Base-by-base conservation (phyloP, 2,888 invertebrate species). In the Belgica antarctica region DNA sequence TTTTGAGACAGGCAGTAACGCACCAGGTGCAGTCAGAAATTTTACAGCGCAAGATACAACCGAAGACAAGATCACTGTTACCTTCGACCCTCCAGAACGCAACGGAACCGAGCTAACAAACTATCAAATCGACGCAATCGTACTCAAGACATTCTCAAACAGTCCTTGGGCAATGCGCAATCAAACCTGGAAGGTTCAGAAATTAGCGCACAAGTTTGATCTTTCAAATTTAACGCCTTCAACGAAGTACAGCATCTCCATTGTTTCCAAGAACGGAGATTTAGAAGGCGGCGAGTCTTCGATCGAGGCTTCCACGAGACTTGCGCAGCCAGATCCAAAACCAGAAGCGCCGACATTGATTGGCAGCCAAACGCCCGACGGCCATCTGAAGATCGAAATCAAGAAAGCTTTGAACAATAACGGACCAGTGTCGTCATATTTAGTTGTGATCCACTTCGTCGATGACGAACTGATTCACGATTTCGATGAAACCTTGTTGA, bases 351-450 rank as follows among this genome's bases (percentile, higher is more conserved):
- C 94, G 24, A 81, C 82, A 74, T 82, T 93, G 17, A 74, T 87
- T 10, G 83, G 84, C 61, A n/a, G 12, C 15, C 15, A 22, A 25
- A 83, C 84, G 71, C 83, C 82, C 17, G 84, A 85, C 5, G 83
- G 83, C 10, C 85, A 84, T 68, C 86, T 92, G 75, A 83, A 83
- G 0, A 83, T 94, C 3, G 83, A 84, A 73, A 82, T 94, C 28
- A 83, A 85, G 8, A 83, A 87, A 72, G 86, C 88, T 0, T 82
- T 81, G 65, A 90, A 92, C 78, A 85, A 88, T 52, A 89, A 89
- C 76, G 94, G 94, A 0, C 94, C 94, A 0, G 82, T 94, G 0
- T 85, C 85, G 15, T 84, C 85, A 74, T 90, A 94, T 75, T 84
- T 88, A 75, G 81, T 95, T 41, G 85, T 92, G 46, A 86, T 89